Base-by-base conservation (phyloP, 2,888 invertebrate species). In the Rhyacophila evoluta region DNA sequence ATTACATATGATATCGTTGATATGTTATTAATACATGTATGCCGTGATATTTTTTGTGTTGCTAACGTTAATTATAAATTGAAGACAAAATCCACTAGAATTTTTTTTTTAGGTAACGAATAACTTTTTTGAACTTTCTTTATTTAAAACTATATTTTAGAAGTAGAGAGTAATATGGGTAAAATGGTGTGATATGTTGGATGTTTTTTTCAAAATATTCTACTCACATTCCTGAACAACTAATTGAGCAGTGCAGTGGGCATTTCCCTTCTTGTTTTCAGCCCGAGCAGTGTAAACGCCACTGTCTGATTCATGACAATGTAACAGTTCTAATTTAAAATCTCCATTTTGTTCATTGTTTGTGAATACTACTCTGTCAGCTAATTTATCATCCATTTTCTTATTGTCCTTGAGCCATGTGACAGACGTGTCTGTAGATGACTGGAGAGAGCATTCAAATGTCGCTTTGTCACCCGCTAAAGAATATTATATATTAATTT, bases 281-380 rank as follows among this genome's bases (percentile, higher is more conserved):
- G 97, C 97, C 82, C 95, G 92, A 69, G 97, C 96, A 0, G 96
- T 96, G 86, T 98, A 98, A 67, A 96, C 92, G 72, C 97, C 98
- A n/a, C 93, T 92, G 87, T 98, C 98, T 29, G 91, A 92, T 84
- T 94, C 92, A 81, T 91, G 88, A 84, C 94, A 94, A 86, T 96
- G 95, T 84, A 93, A 92, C 82, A 95, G 92, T 83, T 93, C 92
- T 83, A 98, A 89, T 77, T 92, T 93, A 86, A 94, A 94, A 1
- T 86, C 86, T 76, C 91, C 91, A 82, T 91, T 91, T 77, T 92
- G 91, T 25, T 91, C 88, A 11, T 90, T 89, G 74, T 90, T 90
- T 5, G 92, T 91, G 83, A 92, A 91, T 82, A 89, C 90, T 74
- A 95, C 92, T 12, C 95, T 91, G 85, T 95, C 95, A 82, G 95